Conservation (phyloP, 2,797 vertebrate genomes). For the Champsocephalus esox region DNA sequence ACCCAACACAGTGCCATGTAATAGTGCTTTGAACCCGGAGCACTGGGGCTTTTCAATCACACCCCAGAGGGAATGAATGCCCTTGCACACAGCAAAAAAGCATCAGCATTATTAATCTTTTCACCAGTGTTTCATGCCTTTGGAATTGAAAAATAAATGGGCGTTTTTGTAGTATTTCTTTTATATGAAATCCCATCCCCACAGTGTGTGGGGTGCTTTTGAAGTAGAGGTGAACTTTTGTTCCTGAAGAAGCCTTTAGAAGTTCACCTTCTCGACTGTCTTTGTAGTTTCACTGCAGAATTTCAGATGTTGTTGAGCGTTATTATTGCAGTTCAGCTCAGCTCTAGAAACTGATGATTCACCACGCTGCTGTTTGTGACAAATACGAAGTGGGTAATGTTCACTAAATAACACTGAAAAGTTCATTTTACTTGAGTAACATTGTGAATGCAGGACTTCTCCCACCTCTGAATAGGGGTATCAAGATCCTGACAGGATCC, state of each 20-base stretch:
- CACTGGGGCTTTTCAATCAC: slow-evolving; percentile 79
- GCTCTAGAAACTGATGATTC: slow-evolving; percentile 50
- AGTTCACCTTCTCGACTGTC: slow-evolving; percentile 60
- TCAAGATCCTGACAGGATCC: too few relatives aligned
- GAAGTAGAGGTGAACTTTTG: slow-evolving; percentile 44
- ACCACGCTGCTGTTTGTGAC: slow-evolving; percentile 26
- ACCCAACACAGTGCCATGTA: slow-evolving; percentile 73
- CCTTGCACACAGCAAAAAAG: slow-evolving; percentile 59
- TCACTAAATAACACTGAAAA: slow-evolving; percentile 51
- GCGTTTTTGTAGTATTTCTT: slow-evolving; percentile 49
- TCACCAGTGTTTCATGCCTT: slow-evolving; percentile 51
- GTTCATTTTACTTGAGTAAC: neutral
- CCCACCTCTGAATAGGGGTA: too few relatives aligned
- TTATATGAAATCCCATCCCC: slow-evolving; percentile 61
- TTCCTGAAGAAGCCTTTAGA: slow-evolving; percentile 35
- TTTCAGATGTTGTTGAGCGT: slow-evolving; percentile 41
- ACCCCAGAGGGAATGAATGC: slow-evolving; percentile 68
- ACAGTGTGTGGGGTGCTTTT: slow-evolving; percentile 45
- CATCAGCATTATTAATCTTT: slow-evolving; percentile 70
- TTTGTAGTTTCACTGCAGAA: slow-evolving; percentile 60
- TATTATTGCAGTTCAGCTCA: slow-evolving; percentile 39
- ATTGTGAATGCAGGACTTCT: too few relatives aligned
- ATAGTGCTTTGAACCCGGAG: slow-evolving; percentile 76
- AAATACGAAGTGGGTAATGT: slow-evolving; percentile 30
- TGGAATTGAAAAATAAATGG: slow-evolving; percentile 69